Percentiles rank a stretch among this genome's conserved stretches.
Evolutionary conservation across 2,797 vertebrate genomes (phyloP).

Genomic region (Sciurus vulgaris): DNA sequence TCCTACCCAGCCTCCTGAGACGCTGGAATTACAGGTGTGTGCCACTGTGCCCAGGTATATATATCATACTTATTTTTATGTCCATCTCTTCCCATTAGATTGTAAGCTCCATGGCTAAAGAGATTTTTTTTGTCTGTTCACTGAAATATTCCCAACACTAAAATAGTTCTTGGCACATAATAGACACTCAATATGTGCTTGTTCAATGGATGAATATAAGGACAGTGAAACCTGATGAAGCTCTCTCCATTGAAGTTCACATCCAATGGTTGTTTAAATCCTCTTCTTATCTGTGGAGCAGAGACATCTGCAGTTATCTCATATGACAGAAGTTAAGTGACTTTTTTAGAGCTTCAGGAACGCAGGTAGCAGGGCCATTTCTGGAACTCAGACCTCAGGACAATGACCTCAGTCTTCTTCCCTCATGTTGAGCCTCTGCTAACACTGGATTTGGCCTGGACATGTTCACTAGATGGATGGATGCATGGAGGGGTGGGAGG

Average conservation of each 20-base stretch:
- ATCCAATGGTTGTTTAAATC: neutral
- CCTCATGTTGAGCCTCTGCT: neutral
- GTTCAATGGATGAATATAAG: neutral
- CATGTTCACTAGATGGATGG: neutral
- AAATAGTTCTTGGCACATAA: neutral
- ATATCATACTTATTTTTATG: constrained; percentile 19
- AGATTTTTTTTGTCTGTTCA: neutral
- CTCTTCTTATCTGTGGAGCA: neutral
- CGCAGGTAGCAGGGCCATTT: neutral
- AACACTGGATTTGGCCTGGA: neutral
- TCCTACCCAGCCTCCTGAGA: too few species aligned
- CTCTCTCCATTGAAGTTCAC: neutral
- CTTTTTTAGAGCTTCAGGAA: neutral
- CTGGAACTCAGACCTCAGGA: neutral
- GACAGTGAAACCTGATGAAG: neutral
- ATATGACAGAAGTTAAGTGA: neutral
- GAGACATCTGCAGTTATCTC: neutral
- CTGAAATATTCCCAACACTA: neutral
- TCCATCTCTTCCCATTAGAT: constrained; percentile 38
- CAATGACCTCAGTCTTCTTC: neutral
- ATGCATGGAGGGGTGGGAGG: neutral
- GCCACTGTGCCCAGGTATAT: too few species aligned
- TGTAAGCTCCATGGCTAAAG: neutral
- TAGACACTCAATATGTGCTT: constrained; percentile 17
- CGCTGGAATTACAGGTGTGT: too few species aligned